phyloP scores from a whole-genome alignment of 2,797 vertebrate genomes.

The Aulostomus chinensis region DNA sequence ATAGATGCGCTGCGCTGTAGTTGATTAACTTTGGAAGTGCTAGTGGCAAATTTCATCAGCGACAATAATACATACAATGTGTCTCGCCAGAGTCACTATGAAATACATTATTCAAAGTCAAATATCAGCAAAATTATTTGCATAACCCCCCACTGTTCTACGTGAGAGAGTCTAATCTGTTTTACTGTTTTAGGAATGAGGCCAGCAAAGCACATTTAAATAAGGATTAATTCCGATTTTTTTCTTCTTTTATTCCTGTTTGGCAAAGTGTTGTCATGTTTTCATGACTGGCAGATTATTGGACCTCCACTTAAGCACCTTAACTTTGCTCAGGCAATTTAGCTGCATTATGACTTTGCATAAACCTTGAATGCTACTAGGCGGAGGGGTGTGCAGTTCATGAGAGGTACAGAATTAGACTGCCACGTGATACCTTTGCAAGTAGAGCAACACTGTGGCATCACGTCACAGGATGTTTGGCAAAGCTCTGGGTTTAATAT shows the following conservation, averaged over 20 bases:
- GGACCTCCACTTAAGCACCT: constrained; percentile 42
- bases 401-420: constrained; percentile 25
- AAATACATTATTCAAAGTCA: constrained; percentile 69
- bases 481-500: too few relatives aligned
- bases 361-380: constrained; percentile 40
- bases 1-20: constrained; percentile 20
- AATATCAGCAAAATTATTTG: constrained; percentile 62
- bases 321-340: constrained; percentile 47
- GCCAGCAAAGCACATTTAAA: constrained; percentile 23
- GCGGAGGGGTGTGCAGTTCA: constrained; percentile 13
- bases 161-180: constrained; percentile 30
- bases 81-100: constrained; percentile 61
- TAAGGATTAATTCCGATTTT: constrained; percentile 40
- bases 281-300: constrained; percentile 48
- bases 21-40: constrained; percentile 52
- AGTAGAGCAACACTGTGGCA: neutral
- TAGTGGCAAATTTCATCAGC: constrained; percentile 54
- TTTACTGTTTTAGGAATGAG: constrained; percentile 40
- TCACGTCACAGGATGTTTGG: constrained; percentile 10
- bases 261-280: constrained; percentile 43
- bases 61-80: constrained; percentile 53
- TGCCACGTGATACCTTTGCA: constrained; percentile 22
- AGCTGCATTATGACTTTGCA: constrained; percentile 48
- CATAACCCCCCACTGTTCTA: constrained; percentile 49
- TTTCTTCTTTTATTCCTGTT: too few relatives aligned